Conservation (phyloP, 2,888 invertebrate genomes). For the Pilophorus perplexus region DNA sequence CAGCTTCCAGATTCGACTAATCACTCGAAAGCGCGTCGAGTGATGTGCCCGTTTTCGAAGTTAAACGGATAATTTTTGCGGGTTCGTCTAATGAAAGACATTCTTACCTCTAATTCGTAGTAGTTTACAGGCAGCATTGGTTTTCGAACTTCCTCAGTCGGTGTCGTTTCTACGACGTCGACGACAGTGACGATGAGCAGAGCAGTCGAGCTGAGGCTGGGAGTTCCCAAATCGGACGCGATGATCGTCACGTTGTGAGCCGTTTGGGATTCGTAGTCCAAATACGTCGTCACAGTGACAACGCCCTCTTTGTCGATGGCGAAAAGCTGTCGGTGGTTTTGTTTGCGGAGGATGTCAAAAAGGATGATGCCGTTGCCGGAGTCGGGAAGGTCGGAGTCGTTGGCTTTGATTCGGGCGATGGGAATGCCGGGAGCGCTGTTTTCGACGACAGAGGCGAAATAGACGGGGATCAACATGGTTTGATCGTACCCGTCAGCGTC, state of each 20-base stretch:
- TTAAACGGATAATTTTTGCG: too few species aligned
- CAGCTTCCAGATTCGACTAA: too few species aligned
- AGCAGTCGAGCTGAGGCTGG: conserved; percentile 76
- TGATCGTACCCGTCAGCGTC: conserved; percentile 56
- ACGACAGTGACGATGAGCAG: conserved; percentile 66
- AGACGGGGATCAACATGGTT: conserved; percentile 65
- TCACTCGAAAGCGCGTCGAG: too few species aligned
- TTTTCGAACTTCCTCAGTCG: background rate
- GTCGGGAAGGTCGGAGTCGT: conserved; percentile 74
- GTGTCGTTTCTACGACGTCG: conserved; percentile 56
- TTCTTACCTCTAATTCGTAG: conserved; percentile 66
- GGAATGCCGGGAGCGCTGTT: conserved; percentile 71
- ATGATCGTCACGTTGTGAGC: conserved; percentile 73
- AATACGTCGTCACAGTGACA: conserved; percentile 68
- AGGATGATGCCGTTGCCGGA: conserved; percentile 84
- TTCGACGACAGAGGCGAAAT: conserved; percentile 71
- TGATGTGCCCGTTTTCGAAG: too few species aligned
- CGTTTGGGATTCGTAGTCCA: conserved; percentile 68
- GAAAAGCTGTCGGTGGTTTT: conserved; percentile 62
- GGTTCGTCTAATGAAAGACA: too few species aligned
- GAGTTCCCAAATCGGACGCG: conserved; percentile 81
- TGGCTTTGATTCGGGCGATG: conserved; percentile 73
- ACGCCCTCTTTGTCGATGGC: conserved; percentile 71
- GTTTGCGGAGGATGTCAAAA: conserved; percentile 69
- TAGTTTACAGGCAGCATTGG: conserved; percentile 58